Percentiles rank a stretch among this genome's conserved stretches.
phyloP scores from a whole-genome alignment of 2,888 invertebrate species.

The Agrilus mali region DNA sequence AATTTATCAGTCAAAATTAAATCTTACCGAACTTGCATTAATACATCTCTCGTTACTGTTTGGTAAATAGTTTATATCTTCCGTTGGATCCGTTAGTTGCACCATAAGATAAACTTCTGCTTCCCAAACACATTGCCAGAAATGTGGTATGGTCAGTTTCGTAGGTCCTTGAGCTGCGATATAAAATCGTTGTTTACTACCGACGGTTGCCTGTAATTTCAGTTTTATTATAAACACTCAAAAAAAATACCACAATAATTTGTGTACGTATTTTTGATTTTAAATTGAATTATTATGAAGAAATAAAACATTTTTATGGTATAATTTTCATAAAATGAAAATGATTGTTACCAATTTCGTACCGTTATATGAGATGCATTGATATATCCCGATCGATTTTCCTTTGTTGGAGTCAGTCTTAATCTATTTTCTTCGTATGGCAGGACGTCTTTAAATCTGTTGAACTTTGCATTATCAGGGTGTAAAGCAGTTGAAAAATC shows the following conservation, averaged over 20 bases:
- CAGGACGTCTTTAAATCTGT: slow-evolving; percentile 56
- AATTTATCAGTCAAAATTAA: no score
- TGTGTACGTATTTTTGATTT: not conserved
- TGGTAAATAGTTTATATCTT: slow-evolving; percentile 48
- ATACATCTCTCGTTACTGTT: slow-evolving; percentile 43
- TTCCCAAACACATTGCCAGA: slow-evolving; percentile 91
- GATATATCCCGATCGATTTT: slow-evolving; percentile 80
- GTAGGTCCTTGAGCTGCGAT: slow-evolving; percentile 65
- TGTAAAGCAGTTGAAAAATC: slow-evolving; percentile 60
- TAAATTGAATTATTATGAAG: not conserved
- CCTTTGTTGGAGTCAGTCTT: slow-evolving; percentile 64
- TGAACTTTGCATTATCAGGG: slow-evolving; percentile 48
- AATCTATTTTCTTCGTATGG: slow-evolving; percentile 89
- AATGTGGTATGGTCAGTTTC: slow-evolving; percentile 41
- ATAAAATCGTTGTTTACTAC: slow-evolving; percentile 73
- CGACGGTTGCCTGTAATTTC: slow-evolving; percentile 61
- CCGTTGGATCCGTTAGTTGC: slow-evolving; percentile 50
- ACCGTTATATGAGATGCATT: slow-evolving; percentile 88
- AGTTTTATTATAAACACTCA: not conserved
- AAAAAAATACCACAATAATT: not conserved
- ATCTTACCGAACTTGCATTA: slow-evolving; percentile 51
- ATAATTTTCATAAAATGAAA: not conserved
- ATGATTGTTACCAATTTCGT: slow-evolving; percentile 14
- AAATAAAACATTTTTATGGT: not conserved
- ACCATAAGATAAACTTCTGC: slow-evolving; percentile 72